Conservation (phyloP, 1,140 invertebrate species). For the Ceratosolen fusciceps region DNA sequence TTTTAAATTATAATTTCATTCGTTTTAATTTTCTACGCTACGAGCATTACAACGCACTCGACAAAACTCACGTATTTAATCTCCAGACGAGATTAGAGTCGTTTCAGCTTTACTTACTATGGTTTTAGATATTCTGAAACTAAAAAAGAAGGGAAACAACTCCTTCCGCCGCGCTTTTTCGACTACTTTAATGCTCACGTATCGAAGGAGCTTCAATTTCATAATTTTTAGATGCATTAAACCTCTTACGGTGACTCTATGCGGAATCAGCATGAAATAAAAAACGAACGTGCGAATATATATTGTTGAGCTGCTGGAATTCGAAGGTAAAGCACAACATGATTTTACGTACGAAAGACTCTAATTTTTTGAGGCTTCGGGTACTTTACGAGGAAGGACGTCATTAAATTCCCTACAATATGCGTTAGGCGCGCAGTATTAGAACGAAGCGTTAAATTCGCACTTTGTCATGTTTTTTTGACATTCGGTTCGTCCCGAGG, state of each 20-base stretch:
- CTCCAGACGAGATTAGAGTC: not conserved
- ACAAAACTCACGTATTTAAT: not conserved
- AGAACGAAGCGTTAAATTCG: not conserved
- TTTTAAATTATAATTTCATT: not conserved
- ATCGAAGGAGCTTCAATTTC: not conserved
- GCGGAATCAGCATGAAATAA: not conserved
- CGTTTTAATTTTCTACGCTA: not conserved
- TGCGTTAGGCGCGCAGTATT: not conserved
- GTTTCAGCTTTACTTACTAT: too few species aligned
- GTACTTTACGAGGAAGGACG: too few species aligned
- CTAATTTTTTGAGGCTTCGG: too few species aligned
- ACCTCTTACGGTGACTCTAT: not conserved
- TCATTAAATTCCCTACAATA: too few species aligned
- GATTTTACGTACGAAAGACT: too few species aligned
- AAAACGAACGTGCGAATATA: not conserved
- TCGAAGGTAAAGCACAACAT: too few species aligned
- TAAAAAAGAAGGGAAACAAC: not conserved
- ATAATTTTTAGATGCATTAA: too few species aligned
- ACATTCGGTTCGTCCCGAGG: not conserved
- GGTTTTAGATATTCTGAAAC: not conserved
- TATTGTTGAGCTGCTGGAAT: not conserved
- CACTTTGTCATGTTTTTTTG: not conserved
- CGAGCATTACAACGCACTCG: not conserved
- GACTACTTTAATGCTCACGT: not conserved
- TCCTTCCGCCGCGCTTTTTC: not conserved